Evolutionary conservation across 1,140 invertebrate genomes (phyloP), one percentile per base, ranked within the genome.

Genomic region (Coenobita brevimanus): DNA sequence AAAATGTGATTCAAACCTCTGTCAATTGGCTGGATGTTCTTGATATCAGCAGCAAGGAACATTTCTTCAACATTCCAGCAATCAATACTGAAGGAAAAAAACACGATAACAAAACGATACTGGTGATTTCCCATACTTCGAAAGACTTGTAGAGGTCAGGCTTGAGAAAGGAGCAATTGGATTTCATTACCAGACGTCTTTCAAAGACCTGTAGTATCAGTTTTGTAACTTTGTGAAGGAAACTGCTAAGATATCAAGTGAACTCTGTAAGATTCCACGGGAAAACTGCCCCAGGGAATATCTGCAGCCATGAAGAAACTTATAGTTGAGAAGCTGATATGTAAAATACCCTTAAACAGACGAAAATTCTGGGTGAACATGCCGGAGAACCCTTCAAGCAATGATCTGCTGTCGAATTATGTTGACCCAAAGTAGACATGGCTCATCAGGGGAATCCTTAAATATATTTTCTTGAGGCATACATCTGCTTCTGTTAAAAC

Each of bases 81-180:
- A 84, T 84, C 64, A 84, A 84, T 57, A 54, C 1, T 54, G 36
- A 73, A n/a, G n/a, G 38, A 84, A 36, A 73, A 73, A n/a, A 73
- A 84, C 82, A 84, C 30, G 38, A 67, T 73, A 38, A 84, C 24
- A 73, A 8, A 41, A 84, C 1, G 69, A 41, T 50, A 15, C 1
- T 73, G 69, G 67, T 54, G 43, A 15, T 84, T 83, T 71, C n/a
- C 82, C 82, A 73, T 84, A 84, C 46, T 54, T 84, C 21, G 82
- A 73, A 43, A 73, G n/a, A 33, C 33, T 84, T 73, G 46, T 84
- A 54, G 80, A 82, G 10, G 60, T 82, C 38, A 67, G n/a, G 13
- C 67, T 67, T 82, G 80, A 82, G 38, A 64, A 82, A 67, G 57
- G 80, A 67, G 1, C n/a, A 41, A 67, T 38, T 41, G 80, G 80